These are phyloP conservation scores for Catharus fuscescens DNA, from an alignment of 2,113 vertebrate genomes.

Conservation along the genomic window DNA sequence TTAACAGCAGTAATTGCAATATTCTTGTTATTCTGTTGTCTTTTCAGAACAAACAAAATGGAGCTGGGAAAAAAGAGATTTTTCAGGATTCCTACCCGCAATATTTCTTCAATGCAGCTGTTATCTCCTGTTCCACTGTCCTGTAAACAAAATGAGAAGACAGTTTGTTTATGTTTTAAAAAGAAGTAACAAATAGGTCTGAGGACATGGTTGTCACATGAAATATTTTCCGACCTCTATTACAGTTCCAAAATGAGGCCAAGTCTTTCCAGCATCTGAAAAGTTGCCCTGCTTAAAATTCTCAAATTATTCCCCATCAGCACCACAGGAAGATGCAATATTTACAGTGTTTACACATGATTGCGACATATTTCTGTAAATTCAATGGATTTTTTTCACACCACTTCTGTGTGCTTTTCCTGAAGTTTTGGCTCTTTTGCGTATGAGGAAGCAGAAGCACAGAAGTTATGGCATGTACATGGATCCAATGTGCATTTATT, in stretches of 20 bases:
- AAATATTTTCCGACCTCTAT: slow-evolving; percentile 9
- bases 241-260: slow-evolving; percentile 17
- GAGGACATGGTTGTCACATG: neutral
- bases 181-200: slow-evolving; percentile 26
- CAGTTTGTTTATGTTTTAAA: slow-evolving; percentile 40
- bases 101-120: slow-evolving; percentile 84
- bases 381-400: neutral
- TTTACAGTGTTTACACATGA: neutral
- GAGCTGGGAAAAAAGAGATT: neutral
- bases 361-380: neutral
- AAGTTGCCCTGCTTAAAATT: neutral
- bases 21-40: neutral
- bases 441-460: neutral
- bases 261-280: neutral
- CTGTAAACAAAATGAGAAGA: slow-evolving; percentile 77
- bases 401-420: neutral
- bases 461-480: neutral
- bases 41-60: neutral
- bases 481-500: neutral
- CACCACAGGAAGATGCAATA: neutral
- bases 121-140: slow-evolving; percentile 81
- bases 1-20: neutral
- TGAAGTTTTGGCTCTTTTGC: neutral
- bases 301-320: neutral
- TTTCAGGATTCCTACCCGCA: slow-evolving; percentile 80